phyloP scores from a whole-genome alignment of 1,140 invertebrate species.

The Drosophila jambulina region DNA sequence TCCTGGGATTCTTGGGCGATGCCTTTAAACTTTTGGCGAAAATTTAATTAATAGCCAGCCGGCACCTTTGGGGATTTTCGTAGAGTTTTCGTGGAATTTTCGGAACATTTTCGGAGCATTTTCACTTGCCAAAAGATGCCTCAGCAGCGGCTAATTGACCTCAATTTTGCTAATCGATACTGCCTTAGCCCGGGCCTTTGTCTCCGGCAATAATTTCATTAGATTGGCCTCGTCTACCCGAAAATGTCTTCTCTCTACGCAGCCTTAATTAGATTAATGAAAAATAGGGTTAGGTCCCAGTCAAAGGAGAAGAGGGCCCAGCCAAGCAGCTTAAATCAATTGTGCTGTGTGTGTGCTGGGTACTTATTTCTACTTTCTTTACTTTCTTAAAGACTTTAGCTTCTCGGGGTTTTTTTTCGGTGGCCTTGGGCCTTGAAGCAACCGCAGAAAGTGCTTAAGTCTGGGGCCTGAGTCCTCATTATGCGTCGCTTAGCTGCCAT shows the following conservation, averaged over 20 bases:
- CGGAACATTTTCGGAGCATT: conserved; percentile 32
- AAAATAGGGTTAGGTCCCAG: conserved; percentile 57
- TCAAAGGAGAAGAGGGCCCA: conserved; percentile 1
- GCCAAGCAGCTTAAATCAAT: conserved; percentile 47
- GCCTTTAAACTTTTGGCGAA: conserved; percentile 1
- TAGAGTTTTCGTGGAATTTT: conserved; percentile 13
- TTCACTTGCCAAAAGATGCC: conserved; percentile 51
- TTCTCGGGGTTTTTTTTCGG: not conserved
- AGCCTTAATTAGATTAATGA: conserved; percentile 70
- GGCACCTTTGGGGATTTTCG: conserved; percentile 12
- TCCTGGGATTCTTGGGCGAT: not conserved
- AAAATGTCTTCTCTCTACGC: conserved; percentile 51
- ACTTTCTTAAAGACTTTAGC: conserved; percentile 27
- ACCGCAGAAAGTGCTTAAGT: conserved; percentile 44
- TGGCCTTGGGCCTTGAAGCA: conserved; percentile 14
- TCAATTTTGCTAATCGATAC: conserved; percentile 70
- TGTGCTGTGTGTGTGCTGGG: not conserved
- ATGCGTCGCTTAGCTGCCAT: conserved; percentile 48
- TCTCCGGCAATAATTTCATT: conserved; percentile 68
- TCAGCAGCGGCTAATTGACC: conserved; percentile 60
- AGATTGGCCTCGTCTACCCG: conserved; percentile 36
- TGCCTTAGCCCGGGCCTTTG: conserved; percentile 42
- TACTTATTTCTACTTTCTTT: conserved; percentile 14
- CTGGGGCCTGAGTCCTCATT: conserved; percentile 37
- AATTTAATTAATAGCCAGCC: conserved; percentile 35